phyloP scores from a whole-genome alignment of 2,113 vertebrate species.

The Mus pahari region DNA sequence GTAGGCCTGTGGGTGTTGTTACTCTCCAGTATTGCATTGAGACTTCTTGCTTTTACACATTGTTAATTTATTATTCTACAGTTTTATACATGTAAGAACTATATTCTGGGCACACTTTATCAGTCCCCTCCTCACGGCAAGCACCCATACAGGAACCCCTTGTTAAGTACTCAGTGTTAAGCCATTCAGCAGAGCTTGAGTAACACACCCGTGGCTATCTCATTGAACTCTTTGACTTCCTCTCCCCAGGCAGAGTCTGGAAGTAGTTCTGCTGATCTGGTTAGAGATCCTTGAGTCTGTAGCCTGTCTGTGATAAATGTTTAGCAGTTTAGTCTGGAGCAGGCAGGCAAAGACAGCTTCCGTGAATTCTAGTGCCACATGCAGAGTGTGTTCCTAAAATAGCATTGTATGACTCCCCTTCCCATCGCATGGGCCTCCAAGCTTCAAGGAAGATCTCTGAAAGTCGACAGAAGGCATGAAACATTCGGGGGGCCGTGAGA shows the following conservation, averaged over 20 bases:
- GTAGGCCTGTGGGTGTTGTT: neutral
- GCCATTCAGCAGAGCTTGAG: neutral
- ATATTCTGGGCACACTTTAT: neutral
- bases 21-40: neutral
- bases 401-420: neutral
- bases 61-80: no score
- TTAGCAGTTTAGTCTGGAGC: no score
- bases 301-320: neutral
- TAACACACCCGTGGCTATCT: no score
- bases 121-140: neutral
- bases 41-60: neutral
- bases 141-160: rapidly evolving
- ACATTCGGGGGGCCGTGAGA: no score
- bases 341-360: neutral
- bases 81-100: neutral
- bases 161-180: neutral
- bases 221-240: neutral
- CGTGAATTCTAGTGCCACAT: neutral
- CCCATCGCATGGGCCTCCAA: neutral
- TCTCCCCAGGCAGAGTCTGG: no score
- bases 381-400: neutral
- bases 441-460: neutral
- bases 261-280: neutral
- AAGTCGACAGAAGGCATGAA: neutral
- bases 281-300: neutral